Base-by-base conservation (phyloP, 1,140 invertebrate genomes). In the Ericerus pela region DNA sequence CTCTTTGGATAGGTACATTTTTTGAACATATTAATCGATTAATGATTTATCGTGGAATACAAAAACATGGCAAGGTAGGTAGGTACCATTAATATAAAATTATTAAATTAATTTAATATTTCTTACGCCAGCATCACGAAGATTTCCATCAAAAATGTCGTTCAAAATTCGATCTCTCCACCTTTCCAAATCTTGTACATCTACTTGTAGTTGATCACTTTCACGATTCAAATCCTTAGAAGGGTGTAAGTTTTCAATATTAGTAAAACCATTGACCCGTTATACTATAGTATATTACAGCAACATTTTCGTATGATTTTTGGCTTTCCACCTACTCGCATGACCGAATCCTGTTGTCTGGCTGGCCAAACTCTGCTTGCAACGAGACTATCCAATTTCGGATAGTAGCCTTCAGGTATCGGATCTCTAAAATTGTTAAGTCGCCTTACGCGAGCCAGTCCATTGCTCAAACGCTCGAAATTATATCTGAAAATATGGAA, bases 121-220 rank as follows among this genome's bases (percentile, higher is more conserved):
- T 20, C 30, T 29, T 20, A n/a, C 18, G 1, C 18, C 29, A 36
- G 54, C 56, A 16, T 58, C 27, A 10, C 20, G 59, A 11, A 82
- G 75, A 26, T 73, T 67, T 30, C 80, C 81, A 29, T 76, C 76
- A 41, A 85, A 78, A 52, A 89, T 82, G 14, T 84, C 85, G 36
- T 81, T 77, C 18, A 76, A 73, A 59, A 89, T 80, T 24, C 84
- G 73, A 61, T 85, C 80, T 1, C 81, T 72, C 82, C 84, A 89
- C 31, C 77, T 74, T 61, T 84, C 79, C 61, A 90, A 37, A 61
- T 84, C 76, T 2, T 76, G 69, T 5, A 89, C 70, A 59, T 86
- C 83, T 31, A 76, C 70, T 52, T 69, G 69, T 29, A 85, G 72
- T 62, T 79, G 73, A 63, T 86, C 83, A 0, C 73, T 73, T 11